Evolutionary conservation across 2,888 invertebrate species (phyloP).

Genomic region (Xanthia icteritia): DNA sequence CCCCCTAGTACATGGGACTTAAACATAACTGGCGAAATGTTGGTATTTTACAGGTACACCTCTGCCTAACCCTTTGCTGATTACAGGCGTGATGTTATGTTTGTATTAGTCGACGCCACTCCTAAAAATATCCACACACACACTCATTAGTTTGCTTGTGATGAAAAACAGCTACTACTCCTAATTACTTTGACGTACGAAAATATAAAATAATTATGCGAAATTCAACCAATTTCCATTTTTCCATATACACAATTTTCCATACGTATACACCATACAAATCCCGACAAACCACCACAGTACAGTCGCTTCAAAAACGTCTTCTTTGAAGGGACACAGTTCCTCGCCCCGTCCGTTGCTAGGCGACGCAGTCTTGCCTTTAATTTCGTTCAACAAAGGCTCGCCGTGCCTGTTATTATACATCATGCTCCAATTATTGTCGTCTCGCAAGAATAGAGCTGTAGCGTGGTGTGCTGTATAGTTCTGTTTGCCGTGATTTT

Average conservation of each 20-base stretch:
- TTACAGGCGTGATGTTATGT: background rate
- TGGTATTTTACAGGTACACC: background rate
- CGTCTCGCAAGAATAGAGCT: constrained; percentile 74
- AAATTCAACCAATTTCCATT: background rate
- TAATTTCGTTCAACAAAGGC: constrained; percentile 80
- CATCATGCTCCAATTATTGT: constrained; percentile 82
- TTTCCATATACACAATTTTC: background rate
- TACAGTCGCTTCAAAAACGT: constrained; percentile 42
- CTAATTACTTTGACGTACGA: background rate
- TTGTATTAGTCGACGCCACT: background rate
- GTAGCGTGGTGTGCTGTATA: constrained; percentile 55
- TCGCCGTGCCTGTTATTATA: constrained; percentile 75
- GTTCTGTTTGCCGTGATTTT: constrained; percentile 41
- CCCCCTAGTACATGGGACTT: background rate
- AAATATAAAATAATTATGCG: background rate
- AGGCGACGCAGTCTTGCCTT: constrained; percentile 74
- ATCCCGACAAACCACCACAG: constrained; percentile 8
- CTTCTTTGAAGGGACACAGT: constrained; percentile 41
- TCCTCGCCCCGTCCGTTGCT: constrained; percentile 66
- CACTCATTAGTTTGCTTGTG: background rate
- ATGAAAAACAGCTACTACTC: background rate
- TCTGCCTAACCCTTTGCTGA: background rate
- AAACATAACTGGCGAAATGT: background rate
- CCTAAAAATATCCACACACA: background rate
- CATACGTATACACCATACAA: background rate